These are phyloP conservation scores for Stenopsyche tienmushanensis DNA, from an alignment of 1,140 invertebrate species.

Conservation along the genomic window DNA sequence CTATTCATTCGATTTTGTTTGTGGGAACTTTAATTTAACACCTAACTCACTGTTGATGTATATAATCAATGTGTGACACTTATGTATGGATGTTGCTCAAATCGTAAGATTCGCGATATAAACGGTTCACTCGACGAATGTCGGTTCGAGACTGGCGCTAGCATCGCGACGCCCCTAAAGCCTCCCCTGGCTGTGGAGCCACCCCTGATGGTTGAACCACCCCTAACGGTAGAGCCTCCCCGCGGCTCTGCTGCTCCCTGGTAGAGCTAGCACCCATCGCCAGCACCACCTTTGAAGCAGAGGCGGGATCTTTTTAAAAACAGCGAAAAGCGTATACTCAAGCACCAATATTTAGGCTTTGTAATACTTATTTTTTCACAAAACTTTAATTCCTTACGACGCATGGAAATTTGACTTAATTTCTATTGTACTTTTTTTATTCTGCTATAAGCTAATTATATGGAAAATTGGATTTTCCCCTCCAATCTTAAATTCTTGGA, in stretches of 20 bases:
- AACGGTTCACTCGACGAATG: neutral
- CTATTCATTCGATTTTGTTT: too few relatives aligned
- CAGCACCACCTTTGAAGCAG: neutral
- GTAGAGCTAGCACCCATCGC: neutral
- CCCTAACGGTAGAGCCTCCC: neutral
- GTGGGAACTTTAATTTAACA: too few relatives aligned
- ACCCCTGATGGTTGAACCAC: neutral
- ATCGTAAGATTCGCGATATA: too few relatives aligned
- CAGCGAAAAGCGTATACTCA: too few relatives aligned
- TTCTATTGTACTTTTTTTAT: too few relatives aligned
- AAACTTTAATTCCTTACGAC: too few relatives aligned
- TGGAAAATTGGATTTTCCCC: too few relatives aligned
- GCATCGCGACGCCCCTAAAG: constrained; percentile 3
- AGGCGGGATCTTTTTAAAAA: neutral
- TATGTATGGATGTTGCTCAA: neutral
- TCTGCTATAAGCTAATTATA: too few relatives aligned
- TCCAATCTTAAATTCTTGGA: too few relatives aligned
- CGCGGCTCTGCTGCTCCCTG: neutral
- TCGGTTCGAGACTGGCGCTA: constrained; percentile 1
- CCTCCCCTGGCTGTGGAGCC: neutral
- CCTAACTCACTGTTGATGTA: neutral
- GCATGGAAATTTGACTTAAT: too few relatives aligned
- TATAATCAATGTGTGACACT: neutral
- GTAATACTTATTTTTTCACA: too few relatives aligned
- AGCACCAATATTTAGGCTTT: too few relatives aligned